Base-by-base conservation (phyloP, 2,888 invertebrate genomes). In the Mesoligia furuncula region DNA sequence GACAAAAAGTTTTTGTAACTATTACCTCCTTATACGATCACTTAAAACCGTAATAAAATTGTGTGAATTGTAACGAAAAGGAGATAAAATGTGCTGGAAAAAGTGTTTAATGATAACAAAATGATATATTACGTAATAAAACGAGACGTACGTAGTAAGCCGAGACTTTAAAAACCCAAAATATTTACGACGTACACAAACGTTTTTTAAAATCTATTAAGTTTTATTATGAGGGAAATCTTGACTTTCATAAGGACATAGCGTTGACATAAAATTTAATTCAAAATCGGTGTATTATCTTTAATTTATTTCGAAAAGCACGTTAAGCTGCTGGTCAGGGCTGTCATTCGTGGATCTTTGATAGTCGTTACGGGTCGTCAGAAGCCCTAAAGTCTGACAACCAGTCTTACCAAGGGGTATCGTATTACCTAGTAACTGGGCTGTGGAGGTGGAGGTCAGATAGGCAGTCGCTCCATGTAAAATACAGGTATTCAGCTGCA, bases 91-190 rank as follows among this genome's bases (percentile, higher is more conserved):
- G 36, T 42, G 59, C 7, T 54, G 57, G 54, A 15, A 68, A 77
- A 80, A 62, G 7, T 77, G 57, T 54, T 61, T 61, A n/a, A 48
- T 69, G 81, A 83, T 83, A 81, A 72, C 36, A 69, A 36, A 59
- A 27, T 51, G 20, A 7, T 61, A 65, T 45, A 13, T 11, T 27
- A 51, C 13, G 57, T 59, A 61, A 64, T 67, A 27, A 62, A 59
- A 0, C 9, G 36, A 17, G 20, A 48, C 31, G 15, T 51, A 51
- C 13, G 24, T 15, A 51, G 2, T 17, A 42, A 69, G 48, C 24
- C 15, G 24, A 42, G 51, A 36, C 17, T 17, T 61, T 42, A 75
- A 59, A 70, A 82, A 45, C 65, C 82, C 57, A 24, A 68, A 48
- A 48, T 62, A 71, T 67, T 80, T 81, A 70, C 74, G 54, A 61